Evolutionary conservation across 2,113 vertebrate genomes (phyloP).

Genomic region (Rhinolophus sinicus): DNA sequence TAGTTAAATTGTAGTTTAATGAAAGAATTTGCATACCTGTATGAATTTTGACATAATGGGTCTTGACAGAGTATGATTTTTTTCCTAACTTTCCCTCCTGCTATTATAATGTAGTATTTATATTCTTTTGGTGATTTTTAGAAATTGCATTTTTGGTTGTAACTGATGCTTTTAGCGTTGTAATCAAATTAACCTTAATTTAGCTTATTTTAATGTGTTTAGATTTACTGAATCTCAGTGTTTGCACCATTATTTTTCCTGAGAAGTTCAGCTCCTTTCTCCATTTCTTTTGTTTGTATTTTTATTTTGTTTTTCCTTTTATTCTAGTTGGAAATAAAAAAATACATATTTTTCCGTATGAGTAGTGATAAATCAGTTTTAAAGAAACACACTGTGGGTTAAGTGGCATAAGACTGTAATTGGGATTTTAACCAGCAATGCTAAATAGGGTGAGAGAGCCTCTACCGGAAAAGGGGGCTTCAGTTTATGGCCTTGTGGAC

Average conservation of each 20-base stretch:
- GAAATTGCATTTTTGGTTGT: not conserved
- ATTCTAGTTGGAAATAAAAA: slow-evolving; percentile 10
- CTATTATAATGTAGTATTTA: not conserved
- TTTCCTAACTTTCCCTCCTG: not conserved
- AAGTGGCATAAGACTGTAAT: not conserved
- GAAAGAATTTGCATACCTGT: not conserved
- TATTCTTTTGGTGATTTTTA: slow-evolving; percentile 35
- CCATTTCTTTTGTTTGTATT: not conserved
- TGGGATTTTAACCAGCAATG: not conserved
- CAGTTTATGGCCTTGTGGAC: not conserved
- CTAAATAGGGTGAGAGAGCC: not conserved
- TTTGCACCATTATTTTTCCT: slow-evolving; percentile 33
- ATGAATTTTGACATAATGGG: not conserved
- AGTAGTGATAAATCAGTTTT: not conserved
- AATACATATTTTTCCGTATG: not conserved
- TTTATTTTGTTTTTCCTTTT: slow-evolving; percentile 12
- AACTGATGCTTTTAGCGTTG: not conserved
- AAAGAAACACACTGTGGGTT: not conserved
- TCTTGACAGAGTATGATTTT: slow-evolving; percentile 25
- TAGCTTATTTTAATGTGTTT: slow-evolving; percentile 25
- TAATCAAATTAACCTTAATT: slow-evolving; percentile 24
- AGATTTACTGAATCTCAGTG: not conserved
- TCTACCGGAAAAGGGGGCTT: not conserved
- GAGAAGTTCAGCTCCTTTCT: not conserved
- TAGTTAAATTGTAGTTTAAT: not conserved